Evolutionary conservation across 2,113 vertebrate genomes (phyloP).

Genomic region (Myiozetetes cayanensis): DNA sequence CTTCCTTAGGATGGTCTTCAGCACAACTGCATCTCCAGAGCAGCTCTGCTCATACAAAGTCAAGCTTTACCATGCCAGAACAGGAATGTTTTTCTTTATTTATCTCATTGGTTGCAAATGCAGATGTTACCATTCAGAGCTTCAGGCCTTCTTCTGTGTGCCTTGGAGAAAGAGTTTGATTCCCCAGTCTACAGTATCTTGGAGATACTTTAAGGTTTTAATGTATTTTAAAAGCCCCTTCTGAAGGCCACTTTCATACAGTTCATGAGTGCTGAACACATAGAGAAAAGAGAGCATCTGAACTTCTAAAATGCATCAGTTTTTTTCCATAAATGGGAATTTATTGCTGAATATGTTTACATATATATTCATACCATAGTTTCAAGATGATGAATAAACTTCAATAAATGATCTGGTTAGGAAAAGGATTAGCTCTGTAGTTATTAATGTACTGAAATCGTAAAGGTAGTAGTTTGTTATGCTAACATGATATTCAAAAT

Average conservation of each 20-base stretch:
- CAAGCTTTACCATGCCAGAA: neutral
- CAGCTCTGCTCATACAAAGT: neutral
- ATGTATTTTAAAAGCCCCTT: neutral
- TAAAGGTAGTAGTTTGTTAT: neutral
- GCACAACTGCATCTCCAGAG: neutral
- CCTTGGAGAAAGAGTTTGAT: neutral
- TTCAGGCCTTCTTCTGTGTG: neutral
- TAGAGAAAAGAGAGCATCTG: neutral
- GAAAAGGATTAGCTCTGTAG: neutral
- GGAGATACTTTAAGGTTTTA: neutral
- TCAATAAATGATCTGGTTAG: neutral
- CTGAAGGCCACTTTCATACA: neutral
- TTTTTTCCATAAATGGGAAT: neutral
- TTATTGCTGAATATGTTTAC: neutral
- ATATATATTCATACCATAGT: neutral
- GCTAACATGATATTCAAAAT: neutral
- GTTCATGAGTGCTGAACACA: neutral
- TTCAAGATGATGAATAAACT: neutral
- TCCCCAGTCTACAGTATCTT: neutral
- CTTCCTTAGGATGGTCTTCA: neutral
- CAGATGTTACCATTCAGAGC: neutral
- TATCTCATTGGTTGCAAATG: neutral
- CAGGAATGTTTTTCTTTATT: neutral
- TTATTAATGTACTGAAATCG: neutral
- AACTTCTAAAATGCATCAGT: neutral